Base-by-base conservation (phyloP, 2,113 vertebrate genomes). In the Crotalus tigris region DNA sequence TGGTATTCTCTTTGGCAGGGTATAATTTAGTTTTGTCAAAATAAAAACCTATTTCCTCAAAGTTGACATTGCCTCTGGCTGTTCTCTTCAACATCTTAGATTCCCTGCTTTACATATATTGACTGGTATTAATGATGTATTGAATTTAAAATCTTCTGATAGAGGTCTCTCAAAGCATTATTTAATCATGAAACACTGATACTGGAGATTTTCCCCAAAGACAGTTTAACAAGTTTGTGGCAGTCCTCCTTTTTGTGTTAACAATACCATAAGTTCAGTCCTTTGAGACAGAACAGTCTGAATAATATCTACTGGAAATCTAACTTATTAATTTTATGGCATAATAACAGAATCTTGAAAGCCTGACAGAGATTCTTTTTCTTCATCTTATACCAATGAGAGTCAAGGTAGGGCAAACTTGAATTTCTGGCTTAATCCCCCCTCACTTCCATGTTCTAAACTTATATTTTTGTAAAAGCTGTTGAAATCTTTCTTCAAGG, bases 41-140 rank as follows among this genome's bases (percentile, higher is more conserved):
- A 96, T 95, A 91, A 96, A 97, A 96, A 91, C 91, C 94, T 91
- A 46, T 95, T 95, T 94, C 95, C 93, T 96, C 95, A 91, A 0
- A 0, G 89, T 91, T 88, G 92, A 96, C 53, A 7, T 49, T 93
- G 81, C 91, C 39, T 91, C 85, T 94, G 93, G 91, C 93, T 94
- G 93, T 93, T 75, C 92, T 69, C 85, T 88, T 44, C 91, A 92
- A 1, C 85, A 87, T 96, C 95, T 94, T 51, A 64, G 91, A 29
- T 85, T 96, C 92, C 11, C 51, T 91, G 93, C 26, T 95, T 51
- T 89, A 91, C 75, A 94, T 1, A 29, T 94, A 59, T 91, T 95
- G 93, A 95, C 92, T 96, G 92, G 94, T 91, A 93, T 87, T 94
- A 96, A 95, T 96, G 87, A 92, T 29, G 33, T 90, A 91, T 94